Evolutionary conservation across 2,888 invertebrate genomes (phyloP).

Genomic region (Hyposoter didymator): DNA sequence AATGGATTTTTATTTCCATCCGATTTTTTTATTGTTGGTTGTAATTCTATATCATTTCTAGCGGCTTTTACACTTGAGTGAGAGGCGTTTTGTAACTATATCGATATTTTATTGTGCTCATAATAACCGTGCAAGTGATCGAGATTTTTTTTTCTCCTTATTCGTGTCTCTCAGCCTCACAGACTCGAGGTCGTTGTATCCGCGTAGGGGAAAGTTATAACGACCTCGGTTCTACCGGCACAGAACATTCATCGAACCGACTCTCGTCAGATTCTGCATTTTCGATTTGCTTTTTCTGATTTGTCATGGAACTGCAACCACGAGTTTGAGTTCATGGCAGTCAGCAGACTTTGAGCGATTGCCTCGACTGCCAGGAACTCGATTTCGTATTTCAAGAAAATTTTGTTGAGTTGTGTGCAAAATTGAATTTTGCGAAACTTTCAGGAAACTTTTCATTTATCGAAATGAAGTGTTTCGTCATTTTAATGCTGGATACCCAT

Average conservation of each 20-base stretch:
- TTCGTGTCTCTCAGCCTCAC: constrained; percentile 13
- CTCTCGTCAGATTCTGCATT: constrained; percentile 2
- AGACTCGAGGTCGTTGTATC: constrained; percentile 54
- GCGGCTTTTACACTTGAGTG: constrained; percentile 61
- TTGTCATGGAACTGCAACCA: neutral
- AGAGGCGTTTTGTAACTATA: constrained; percentile 53
- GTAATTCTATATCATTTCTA: constrained; percentile 48
- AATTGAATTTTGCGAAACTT: no score
- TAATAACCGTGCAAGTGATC: constrained; percentile 50
- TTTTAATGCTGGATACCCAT: neutral
- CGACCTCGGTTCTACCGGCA: constrained; percentile 29
- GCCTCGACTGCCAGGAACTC: no score
- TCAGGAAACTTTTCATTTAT: no score
- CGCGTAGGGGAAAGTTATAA: constrained; percentile 56
- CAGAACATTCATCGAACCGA: constrained; percentile 31
- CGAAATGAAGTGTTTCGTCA: no score
- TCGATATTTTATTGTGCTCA: constrained; percentile 25
- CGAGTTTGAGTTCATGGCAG: no score
- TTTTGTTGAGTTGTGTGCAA: no score
- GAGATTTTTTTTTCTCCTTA: constrained; percentile 39
- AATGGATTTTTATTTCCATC: constrained; percentile 20
- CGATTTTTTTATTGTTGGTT: constrained; percentile 3
- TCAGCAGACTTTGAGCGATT: no score
- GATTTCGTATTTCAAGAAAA: no score
- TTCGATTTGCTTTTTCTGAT: constrained; percentile 7